A percentile compares a stretch with the other conserved stretches of the same genome.
These are phyloP conservation scores for Nebria ingens DNA, from an alignment of 1,140 invertebrate genomes.

Conservation along the genomic window DNA sequence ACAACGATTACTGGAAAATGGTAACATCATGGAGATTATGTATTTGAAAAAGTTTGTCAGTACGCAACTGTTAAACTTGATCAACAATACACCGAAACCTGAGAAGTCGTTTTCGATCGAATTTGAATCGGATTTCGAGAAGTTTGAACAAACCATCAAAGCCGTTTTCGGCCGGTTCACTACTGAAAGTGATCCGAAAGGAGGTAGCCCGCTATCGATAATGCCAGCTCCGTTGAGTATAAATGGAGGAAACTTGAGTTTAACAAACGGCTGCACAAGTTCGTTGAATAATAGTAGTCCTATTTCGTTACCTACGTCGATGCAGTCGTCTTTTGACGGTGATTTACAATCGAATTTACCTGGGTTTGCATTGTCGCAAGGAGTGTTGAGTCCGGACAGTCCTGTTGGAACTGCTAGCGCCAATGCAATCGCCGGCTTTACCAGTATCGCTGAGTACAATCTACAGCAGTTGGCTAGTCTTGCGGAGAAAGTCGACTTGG, in stretches of 20 bases:
- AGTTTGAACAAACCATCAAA: conserved; percentile 56
- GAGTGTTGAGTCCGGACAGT: conserved; percentile 34
- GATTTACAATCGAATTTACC: conserved; percentile 32
- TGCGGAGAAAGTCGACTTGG: conserved; percentile 45
- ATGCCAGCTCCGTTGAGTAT: conserved; percentile 15
- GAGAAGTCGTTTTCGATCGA: conserved; percentile 67
- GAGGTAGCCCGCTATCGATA: conserved; percentile 21
- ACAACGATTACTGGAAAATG: conserved; percentile 63
- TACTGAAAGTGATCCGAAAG: conserved; percentile 42
- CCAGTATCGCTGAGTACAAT: conserved; percentile 75
- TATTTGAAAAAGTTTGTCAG: conserved; percentile 66
- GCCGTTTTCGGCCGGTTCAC: conserved; percentile 62
- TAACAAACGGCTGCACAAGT: conserved; percentile 40
- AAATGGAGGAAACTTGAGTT: conserved; percentile 13
- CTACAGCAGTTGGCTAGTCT: conserved; percentile 68
- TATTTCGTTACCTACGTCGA: conserved; percentile 52
- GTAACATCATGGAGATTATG: conserved; percentile 72
- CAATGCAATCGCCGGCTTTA: conserved; percentile 37
- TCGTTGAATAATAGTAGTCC: conserved; percentile 50
- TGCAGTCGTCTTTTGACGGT: conserved; percentile 71
- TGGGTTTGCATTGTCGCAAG: conserved; percentile 39
- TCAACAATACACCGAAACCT: conserved; percentile 67
- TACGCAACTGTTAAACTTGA: conserved; percentile 62
- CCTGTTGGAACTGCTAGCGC: conserved; percentile 35
- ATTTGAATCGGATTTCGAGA: conserved; percentile 69